These are phyloP conservation scores for Lottia gigantea DNA, from an alignment of 2,888 invertebrate species.

Conservation along the genomic window DNA sequence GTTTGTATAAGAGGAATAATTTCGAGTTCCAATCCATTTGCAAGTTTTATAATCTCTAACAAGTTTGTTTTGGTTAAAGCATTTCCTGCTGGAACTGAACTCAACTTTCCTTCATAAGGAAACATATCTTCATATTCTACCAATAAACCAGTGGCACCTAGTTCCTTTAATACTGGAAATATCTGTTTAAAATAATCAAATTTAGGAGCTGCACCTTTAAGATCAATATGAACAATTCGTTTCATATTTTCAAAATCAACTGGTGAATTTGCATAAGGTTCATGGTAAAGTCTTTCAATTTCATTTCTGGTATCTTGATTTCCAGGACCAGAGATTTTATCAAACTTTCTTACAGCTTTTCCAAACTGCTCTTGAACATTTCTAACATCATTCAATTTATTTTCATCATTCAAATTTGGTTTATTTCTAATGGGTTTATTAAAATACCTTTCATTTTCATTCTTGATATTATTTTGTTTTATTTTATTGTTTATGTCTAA, in stretches of 20 bases:
- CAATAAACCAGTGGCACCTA: slow-evolving; percentile 79
- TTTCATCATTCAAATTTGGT: too few relatives aligned
- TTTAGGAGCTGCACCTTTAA: slow-evolving; percentile 85
- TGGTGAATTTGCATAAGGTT: slow-evolving; percentile 17
- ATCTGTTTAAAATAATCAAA: slow-evolving; percentile 69
- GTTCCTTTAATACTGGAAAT: slow-evolving; percentile 56
- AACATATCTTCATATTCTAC: slow-evolving; percentile 91
- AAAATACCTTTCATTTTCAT: too few relatives aligned
- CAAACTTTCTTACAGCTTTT: too few relatives aligned
- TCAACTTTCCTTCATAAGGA: slow-evolving; percentile 76
- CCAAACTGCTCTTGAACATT: too few relatives aligned
- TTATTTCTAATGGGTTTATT: too few relatives aligned
- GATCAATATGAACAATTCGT: slow-evolving; percentile 81
- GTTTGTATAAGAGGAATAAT: slow-evolving; percentile 85
- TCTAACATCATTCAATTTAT: too few relatives aligned
- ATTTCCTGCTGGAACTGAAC: slow-evolving; percentile 72
- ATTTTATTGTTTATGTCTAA: too few relatives aligned
- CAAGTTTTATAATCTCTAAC: slow-evolving; percentile 74
- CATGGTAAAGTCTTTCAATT: neutral
- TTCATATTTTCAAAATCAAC: slow-evolving; percentile 28
- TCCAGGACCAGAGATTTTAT: too few relatives aligned
- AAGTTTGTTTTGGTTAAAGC: slow-evolving; percentile 44
- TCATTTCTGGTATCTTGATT: too few relatives aligned
- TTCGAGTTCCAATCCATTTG: slow-evolving; percentile 73
- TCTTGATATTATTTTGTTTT: too few relatives aligned